A percentile compares a stretch with the other conserved stretches of the same genome.
Evolutionary conservation across 2,888 invertebrate species (phyloP).

Genomic region (Drosophila basisetae): DNA sequence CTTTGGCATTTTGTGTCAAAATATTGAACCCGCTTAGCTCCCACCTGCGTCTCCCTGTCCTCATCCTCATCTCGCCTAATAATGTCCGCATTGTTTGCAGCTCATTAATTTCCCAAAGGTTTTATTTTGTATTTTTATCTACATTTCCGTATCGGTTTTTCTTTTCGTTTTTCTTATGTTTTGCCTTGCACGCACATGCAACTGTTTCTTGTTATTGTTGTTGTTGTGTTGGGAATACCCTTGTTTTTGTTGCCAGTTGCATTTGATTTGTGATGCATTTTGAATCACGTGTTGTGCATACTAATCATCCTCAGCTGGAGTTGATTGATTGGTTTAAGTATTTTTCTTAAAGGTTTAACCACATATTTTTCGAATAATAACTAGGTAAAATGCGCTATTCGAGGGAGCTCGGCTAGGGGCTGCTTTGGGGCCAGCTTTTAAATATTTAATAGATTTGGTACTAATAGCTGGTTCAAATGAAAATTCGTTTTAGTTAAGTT

Average conservation of each 20-base stretch:
- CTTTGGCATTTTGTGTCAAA: constrained; percentile 69
- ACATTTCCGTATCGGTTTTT: constrained; percentile 72
- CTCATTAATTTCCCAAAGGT: constrained; percentile 77
- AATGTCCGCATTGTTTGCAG: constrained; percentile 78
- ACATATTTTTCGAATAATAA: not conserved
- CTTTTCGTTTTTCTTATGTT: constrained; percentile 20
- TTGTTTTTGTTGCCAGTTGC: constrained; percentile 3
- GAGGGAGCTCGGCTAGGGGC: not conserved
- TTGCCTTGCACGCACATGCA: constrained; percentile 61
- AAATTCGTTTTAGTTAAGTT: not conserved
- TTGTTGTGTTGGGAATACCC: constrained; percentile 19
- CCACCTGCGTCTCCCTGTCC: not conserved
- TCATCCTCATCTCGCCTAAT: constrained; percentile 45
- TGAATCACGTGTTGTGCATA: not conserved
- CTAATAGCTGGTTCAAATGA: not conserved
- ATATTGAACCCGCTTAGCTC: constrained; percentile 36
- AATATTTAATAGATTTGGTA: not conserved
- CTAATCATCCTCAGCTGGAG: no score
- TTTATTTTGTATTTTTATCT: constrained; percentile 70
- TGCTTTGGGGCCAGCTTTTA: not conserved
- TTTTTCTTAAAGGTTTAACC: not conserved
- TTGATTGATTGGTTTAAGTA: not conserved
- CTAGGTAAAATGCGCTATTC: not conserved
- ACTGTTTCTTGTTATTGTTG: constrained; percentile 10
- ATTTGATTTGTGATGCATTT: constrained; percentile 8